Conservation (phyloP, 2,113 vertebrate species). For the Bos taurus region DNA sequence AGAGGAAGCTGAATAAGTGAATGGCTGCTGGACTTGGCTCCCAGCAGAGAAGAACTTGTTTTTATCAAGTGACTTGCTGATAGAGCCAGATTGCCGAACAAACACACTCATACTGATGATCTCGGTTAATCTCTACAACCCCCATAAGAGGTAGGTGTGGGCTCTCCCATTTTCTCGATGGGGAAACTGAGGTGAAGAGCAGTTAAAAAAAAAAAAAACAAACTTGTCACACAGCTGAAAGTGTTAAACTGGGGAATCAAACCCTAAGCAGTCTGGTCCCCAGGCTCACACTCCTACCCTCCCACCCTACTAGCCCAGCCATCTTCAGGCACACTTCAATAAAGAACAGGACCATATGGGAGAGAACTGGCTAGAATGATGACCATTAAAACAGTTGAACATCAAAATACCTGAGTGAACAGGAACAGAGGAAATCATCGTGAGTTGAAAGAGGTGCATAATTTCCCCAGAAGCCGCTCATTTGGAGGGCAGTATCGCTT, state of each 20-base stretch:
- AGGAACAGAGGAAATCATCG: neutral
- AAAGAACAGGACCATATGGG: neutral
- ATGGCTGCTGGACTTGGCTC: neutral
- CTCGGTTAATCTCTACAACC: neutral
- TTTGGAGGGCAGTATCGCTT: neutral
- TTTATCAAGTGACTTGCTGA: neutral
- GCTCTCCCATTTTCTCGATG: neutral
- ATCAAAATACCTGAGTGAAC: neutral
- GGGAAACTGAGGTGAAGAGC: neutral
- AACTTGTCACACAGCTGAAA: neutral
- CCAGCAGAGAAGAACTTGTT: neutral
- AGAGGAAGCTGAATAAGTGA: neutral
- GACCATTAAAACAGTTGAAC: neutral
- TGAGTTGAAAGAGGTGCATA: neutral
- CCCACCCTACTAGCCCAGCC: neutral
- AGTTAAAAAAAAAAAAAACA: neutral
- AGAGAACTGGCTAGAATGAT: neutral
- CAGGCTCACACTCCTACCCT: too few species aligned
- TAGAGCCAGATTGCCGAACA: neutral
- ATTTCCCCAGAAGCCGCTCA: neutral
- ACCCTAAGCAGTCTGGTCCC: neutral
- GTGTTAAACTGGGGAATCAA: neutral
- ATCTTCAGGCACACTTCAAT: neutral
- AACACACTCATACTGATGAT: accelerated
- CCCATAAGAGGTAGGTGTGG: neutral